phyloP scores from a whole-genome alignment of 2,113 vertebrate genomes.

The Microtus pennsylvanicus region DNA sequence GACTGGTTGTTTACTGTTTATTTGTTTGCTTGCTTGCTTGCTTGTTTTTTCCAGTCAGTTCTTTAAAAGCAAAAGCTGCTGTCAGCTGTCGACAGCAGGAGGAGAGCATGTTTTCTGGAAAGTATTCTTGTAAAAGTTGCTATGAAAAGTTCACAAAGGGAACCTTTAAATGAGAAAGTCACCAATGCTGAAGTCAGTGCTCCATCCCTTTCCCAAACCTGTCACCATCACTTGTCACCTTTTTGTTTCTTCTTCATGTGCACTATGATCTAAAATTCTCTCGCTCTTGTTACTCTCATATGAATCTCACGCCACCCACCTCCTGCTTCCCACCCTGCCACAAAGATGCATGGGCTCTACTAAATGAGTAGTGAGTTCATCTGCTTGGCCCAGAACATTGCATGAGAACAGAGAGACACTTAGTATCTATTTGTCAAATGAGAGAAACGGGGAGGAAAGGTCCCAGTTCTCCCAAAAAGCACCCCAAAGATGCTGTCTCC shows the following conservation, averaged over 20 bases:
- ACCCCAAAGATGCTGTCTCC: neutral
- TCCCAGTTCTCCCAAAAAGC: neutral
- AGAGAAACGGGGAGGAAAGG: neutral
- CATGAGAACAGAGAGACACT: neutral
- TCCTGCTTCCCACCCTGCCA: neutral
- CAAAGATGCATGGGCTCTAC: neutral
- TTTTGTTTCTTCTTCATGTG: neutral
- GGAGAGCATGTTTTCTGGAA: neutral
- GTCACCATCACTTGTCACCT: rapidly evolving
- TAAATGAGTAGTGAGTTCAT: neutral
- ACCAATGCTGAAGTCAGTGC: neutral
- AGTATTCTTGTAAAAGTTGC: neutral
- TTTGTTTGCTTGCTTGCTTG: too few relatives aligned
- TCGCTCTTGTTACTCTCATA: neutral
- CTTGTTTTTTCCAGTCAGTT: neutral
- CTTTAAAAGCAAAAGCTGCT: constrained; percentile 22
- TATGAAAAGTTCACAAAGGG: neutral
- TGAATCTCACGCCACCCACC: neutral
- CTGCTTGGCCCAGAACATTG: neutral
- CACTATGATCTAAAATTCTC: neutral
- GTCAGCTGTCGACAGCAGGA: neutral
- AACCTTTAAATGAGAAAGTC: neutral
- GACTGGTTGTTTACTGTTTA: neutral
- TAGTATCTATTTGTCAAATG: neutral
- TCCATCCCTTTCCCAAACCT: neutral